These are phyloP conservation scores for Peromyscus eremicus DNA, from an alignment of 2,797 vertebrate genomes.

Conservation along the genomic window DNA sequence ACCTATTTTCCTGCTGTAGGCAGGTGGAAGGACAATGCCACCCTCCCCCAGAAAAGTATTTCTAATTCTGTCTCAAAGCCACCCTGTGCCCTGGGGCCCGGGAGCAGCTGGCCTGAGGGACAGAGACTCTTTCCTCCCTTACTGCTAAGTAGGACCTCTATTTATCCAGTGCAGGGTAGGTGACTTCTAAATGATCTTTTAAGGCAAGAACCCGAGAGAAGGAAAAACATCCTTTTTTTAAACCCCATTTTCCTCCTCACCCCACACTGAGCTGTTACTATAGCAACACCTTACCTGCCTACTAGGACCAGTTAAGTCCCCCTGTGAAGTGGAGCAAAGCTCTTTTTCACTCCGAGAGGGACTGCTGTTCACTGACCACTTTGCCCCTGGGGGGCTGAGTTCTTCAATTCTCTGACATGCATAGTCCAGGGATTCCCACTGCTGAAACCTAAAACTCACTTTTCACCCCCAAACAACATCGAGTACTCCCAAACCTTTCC, in stretches of 20 bases:
- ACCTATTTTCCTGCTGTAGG: not conserved
- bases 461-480: not conserved
- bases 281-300: constrained; percentile 73
- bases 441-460: constrained; percentile 54
- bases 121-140: no score
- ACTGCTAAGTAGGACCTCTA: constrained; percentile 30
- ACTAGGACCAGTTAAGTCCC: constrained; percentile 30
- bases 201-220: constrained; percentile 21
- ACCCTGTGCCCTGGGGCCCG: not conserved
- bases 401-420: constrained; percentile 28
- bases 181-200: constrained; percentile 71
- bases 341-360: constrained; percentile 56
- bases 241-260: constrained; percentile 77
- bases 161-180: constrained; percentile 5
- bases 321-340: constrained; percentile 57
- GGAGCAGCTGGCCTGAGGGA: not conserved
- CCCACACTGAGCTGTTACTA: constrained; percentile 77
- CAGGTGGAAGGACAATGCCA: not conserved
- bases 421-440: not conserved
- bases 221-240: constrained; percentile 67
- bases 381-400: constrained; percentile 56
- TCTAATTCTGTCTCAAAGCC: not conserved
- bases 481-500: not conserved
- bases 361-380: constrained; percentile 66
- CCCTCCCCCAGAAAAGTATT: not conserved